Evolutionary conservation across 2,797 vertebrate species (phyloP), one percentile per base, ranked within the genome.

Genomic region (Cirrhinus molitorella): DNA sequence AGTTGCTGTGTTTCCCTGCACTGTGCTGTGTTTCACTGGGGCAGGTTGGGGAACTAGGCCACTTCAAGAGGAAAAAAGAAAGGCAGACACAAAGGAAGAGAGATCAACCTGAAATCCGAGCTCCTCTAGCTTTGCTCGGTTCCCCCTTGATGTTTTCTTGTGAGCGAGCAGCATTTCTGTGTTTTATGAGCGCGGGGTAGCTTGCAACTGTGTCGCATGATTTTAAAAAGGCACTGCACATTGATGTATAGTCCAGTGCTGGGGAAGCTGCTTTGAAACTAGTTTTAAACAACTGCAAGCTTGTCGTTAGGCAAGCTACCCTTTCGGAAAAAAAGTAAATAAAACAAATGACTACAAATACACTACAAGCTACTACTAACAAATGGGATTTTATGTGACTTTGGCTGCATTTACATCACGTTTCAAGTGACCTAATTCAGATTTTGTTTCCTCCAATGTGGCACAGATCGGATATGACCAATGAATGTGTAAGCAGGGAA

Each of bases 21-120:
- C 65, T 40, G 43, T n/a, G 16, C 4, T 7, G 9, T 17, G 40
- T 28, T 61, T 65, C 63, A 49, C 43, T 77, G 74, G 43, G 31
- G 28, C 65, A 25, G 28, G 17, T 23, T 37, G 31, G 16, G 45
- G 76, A 89, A 85, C 75, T 84, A 88, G 83, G 83, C 65, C 84
- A 87, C 66, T 83, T 88, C 28, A 83, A 86, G 81, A 49, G 37
- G 67, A 83, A 34, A 82, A 37, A 78, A 83, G 4, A 16, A 73
- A 61, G 76, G 55, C 21, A 31, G 57, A 14, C 61, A 78, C n/a
- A 53, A 63, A 51, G 25, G 47, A 63, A 63, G 37, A 13, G 19
- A 79, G 49, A 77, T 74, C 74, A 81, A 81, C 47, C 47, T 67
- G 40, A 34, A 79, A 84, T 51, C 68, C 63, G 10, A 61, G 17